Percentiles rank a stretch among this genome's conserved stretches.
Conservation (phyloP, 1,140 invertebrate species). For the Zaprionus gabonicus region DNA sequence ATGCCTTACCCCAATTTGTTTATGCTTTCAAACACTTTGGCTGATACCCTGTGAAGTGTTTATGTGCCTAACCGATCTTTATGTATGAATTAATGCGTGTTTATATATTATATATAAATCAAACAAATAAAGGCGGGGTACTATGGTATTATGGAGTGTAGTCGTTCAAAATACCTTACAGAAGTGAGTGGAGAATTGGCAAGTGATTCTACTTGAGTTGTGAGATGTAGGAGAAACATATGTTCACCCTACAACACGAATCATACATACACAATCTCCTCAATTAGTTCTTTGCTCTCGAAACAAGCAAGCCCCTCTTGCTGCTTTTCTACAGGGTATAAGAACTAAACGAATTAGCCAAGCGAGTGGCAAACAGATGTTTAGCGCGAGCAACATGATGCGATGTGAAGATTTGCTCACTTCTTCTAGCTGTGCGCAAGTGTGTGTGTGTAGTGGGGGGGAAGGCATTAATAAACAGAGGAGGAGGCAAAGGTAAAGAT, state of each 20-base stretch:
- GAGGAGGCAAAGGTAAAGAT: not conserved
- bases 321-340: not conserved
- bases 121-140: not conserved
- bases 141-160: too few relatives aligned
- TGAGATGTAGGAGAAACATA: too few relatives aligned
- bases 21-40: not conserved
- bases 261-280: not conserved
- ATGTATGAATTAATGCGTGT: not conserved
- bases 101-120: not conserved
- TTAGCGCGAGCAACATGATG: slow-evolving; percentile 6
- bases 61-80: not conserved
- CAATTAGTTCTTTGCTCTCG: not conserved
- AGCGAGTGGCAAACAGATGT: slow-evolving; percentile 9
- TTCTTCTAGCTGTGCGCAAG: not conserved
- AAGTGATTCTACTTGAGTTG: too few relatives aligned
- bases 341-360: not conserved
- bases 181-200: too few relatives aligned
- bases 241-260: not conserved
- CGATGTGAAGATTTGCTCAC: not conserved
- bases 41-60: not conserved
- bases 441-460: not conserved
- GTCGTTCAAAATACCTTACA: too few relatives aligned
- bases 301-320: not conserved
- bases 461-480: not conserved
- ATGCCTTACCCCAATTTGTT: not conserved